Evolutionary conservation across 2,888 invertebrate genomes (phyloP).

Genomic region (Erynnis tages): DNA sequence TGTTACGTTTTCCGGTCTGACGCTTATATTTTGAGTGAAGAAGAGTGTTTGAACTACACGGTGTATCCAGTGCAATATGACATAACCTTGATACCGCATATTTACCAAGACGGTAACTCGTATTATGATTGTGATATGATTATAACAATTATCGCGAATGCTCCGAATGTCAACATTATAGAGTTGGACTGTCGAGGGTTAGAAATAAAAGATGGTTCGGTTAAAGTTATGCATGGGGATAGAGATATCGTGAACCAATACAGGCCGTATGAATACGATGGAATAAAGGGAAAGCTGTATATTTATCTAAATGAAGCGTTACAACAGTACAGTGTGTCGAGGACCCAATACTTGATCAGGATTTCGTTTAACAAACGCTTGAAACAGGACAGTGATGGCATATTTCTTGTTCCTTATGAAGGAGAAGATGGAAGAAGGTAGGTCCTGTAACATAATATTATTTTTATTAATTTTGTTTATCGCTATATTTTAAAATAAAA

Average conservation of each 20-base stretch:
- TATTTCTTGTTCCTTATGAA: constrained; percentile 59
- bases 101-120: constrained; percentile 45
- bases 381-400: constrained; percentile 47
- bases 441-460: no score
- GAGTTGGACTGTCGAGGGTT: constrained; percentile 62
- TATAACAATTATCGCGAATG: constrained; percentile 66
- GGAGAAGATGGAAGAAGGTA: constrained; percentile 44
- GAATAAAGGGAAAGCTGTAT: constrained; percentile 49
- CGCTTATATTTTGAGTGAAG: constrained; percentile 50
- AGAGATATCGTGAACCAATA: constrained; percentile 54
- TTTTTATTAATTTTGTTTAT: no score
- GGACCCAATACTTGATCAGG: constrained; percentile 54
- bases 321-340: constrained; percentile 46
- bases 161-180: constrained; percentile 56
- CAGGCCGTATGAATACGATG: constrained; percentile 58
- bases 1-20: constrained; percentile 35
- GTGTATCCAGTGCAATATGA: constrained; percentile 74
- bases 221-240: constrained; percentile 53
- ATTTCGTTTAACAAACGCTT: constrained; percentile 56
- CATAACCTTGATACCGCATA: constrained; percentile 56
- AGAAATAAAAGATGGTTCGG: constrained; percentile 47
- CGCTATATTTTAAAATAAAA: no score
- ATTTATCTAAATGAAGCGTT: constrained; percentile 61
- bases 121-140: constrained; percentile 64
- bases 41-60: constrained; percentile 73